phyloP scores from a whole-genome alignment of 2,888 invertebrate species.

The Amiota communis region DNA sequence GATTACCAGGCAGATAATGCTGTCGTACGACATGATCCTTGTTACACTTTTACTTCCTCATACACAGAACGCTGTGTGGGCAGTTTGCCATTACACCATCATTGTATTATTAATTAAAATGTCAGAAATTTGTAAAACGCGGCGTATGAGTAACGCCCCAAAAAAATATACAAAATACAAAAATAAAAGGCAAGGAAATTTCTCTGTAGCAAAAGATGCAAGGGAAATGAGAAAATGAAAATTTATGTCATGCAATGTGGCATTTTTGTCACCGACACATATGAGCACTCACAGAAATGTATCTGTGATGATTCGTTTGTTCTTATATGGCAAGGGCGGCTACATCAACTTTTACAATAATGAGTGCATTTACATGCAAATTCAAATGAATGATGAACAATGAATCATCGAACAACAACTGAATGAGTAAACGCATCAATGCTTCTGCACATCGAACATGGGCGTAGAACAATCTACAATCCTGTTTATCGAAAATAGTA shows the following conservation, averaged over 20 bases:
- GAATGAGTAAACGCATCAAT: too few relatives aligned
- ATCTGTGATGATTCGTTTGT: neutral
- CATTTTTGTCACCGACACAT: neutral
- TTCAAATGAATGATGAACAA: neutral
- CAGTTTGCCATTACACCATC: neutral
- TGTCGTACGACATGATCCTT: too few relatives aligned
- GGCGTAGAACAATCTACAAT: too few relatives aligned
- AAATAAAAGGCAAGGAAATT: neutral
- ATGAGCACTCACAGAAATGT: neutral
- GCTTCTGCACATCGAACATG: too few relatives aligned
- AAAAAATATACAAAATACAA: constrained; percentile 4
- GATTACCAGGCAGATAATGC: too few relatives aligned
- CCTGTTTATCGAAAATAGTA: too few relatives aligned
- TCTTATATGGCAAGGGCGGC: too few relatives aligned
- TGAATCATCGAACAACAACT: too few relatives aligned
- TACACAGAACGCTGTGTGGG: neutral
- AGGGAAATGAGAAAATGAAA: neutral
- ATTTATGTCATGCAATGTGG: neutral
- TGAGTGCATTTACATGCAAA: constrained; percentile 22
- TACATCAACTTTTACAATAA: neutral
- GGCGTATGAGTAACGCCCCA: constrained; percentile 7
- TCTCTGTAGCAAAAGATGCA: neutral
- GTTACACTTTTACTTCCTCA: too few relatives aligned
- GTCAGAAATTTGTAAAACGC: constrained; percentile 7
- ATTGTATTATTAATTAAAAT: constrained; percentile 25